phyloP scores from a whole-genome alignment of 2,888 invertebrate species.

The Apodemia duryi region DNA sequence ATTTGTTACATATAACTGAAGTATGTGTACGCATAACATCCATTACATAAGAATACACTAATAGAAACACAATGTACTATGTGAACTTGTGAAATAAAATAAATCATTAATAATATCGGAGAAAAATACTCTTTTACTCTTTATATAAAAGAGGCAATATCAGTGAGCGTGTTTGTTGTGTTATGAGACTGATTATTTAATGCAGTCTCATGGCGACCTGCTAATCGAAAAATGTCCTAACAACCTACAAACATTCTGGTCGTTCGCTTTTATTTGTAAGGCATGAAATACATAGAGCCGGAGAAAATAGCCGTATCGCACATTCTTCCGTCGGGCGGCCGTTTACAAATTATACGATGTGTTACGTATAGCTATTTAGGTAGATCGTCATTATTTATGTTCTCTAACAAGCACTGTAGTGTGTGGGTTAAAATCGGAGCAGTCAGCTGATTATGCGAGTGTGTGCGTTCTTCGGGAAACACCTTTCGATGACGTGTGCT shows the following conservation, averaged over 20 bases:
- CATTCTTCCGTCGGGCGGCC: constrained; percentile 63
- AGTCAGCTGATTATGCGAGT: constrained; percentile 73
- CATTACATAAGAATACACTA: too few relatives aligned
- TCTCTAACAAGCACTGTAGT: constrained; percentile 75
- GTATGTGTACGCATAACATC: too few relatives aligned
- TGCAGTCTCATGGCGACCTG: constrained; percentile 57
- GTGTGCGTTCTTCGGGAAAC: constrained; percentile 77
- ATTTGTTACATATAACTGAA: too few relatives aligned
- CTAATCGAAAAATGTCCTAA: constrained; percentile 54
- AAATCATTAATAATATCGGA: constrained; percentile 6
- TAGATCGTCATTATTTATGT: constrained; percentile 79
- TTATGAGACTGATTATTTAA: constrained; percentile 68
- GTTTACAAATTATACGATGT: constrained; percentile 74
- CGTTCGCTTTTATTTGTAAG: constrained; percentile 56
- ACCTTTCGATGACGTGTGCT: constrained; percentile 79
- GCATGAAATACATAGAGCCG: constrained; percentile 59
- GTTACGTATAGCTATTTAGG: constrained; percentile 76
- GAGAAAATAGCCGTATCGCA: constrained; percentile 66
- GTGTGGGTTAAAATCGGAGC: constrained; percentile 79
- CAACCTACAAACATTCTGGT: constrained; percentile 43
- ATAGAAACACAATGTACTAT: too few relatives aligned
- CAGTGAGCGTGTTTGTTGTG: constrained; percentile 51
- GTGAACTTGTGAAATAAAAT: not conserved
- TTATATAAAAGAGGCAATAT: constrained; percentile 33
- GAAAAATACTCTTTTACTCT: constrained; percentile 21